These are phyloP conservation scores for Bombus ignitus DNA, from an alignment of 1,140 invertebrate species.

Conservation along the genomic window DNA sequence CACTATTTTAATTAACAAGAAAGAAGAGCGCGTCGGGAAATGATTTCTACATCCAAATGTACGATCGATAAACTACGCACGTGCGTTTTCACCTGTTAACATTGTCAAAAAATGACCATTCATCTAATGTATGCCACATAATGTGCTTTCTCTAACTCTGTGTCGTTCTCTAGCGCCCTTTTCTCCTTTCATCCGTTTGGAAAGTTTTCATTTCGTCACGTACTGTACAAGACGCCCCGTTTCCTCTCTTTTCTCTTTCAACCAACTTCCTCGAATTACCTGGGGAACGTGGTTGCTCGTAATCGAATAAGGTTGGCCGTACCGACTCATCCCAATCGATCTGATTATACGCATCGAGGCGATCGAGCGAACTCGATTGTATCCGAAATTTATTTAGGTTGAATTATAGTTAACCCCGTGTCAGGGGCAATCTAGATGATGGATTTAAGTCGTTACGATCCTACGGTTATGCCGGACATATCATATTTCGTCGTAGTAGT, in stretches of 20 bases:
- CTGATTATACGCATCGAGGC: neutral
- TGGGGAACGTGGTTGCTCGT: neutral
- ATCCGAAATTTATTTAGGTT: slow-evolving; percentile 22
- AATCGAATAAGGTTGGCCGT: neutral
- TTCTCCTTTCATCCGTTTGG: slow-evolving; percentile 17
- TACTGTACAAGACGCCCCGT: neutral
- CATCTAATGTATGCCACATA: neutral
- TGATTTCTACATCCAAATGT: neutral
- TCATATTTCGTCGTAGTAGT: slow-evolving; percentile 26
- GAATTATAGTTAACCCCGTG: slow-evolving; percentile 13
- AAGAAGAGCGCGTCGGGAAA: neutral
- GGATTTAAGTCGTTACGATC: slow-evolving; percentile 30
- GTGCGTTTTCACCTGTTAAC: neutral
- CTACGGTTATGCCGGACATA: slow-evolving; percentile 28
- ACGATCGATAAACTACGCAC: too few relatives aligned
- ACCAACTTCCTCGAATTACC: neutral
- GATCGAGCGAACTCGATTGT: neutral
- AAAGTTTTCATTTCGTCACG: slow-evolving; percentile 4
- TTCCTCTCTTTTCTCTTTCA: slow-evolving; percentile 35
- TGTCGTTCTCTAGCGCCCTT: slow-evolving; percentile 19
- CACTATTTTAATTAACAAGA: neutral
- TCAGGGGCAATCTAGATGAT: slow-evolving; percentile 24
- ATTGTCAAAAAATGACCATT: neutral
- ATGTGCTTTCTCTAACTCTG: slow-evolving; percentile 20
- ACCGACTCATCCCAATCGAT: neutral